Conservation (phyloP, 2,888 invertebrate species). For the Standfussiana lucernea region DNA sequence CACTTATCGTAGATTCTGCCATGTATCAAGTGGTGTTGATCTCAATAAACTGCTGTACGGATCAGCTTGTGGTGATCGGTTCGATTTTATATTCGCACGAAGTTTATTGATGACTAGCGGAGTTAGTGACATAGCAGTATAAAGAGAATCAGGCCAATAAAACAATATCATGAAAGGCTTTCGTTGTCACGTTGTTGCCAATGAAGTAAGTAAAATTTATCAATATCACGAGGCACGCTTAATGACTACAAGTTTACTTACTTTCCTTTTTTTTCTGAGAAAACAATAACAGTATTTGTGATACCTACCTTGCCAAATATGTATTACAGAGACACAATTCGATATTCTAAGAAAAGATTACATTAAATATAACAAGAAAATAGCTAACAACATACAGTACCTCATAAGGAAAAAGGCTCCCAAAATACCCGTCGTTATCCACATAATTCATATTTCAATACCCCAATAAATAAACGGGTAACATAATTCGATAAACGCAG, state of each 20-base stretch:
- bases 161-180: constrained; percentile 21
- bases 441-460: constrained; percentile 57
- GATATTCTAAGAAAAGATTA: neutral
- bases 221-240: neutral
- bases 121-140: constrained; percentile 20
- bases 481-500: constrained; percentile 65
- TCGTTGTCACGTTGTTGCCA: constrained; percentile 23
- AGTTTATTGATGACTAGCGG: constrained; percentile 7
- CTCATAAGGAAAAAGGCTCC: constrained; percentile 25
- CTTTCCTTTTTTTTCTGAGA: neutral
- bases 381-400: neutral
- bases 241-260: constrained; percentile 12
- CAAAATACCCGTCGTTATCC: constrained; percentile 41
- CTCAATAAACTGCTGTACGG: constrained; percentile 44
- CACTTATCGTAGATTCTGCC: constrained; percentile 56
- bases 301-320: constrained; percentile 4
- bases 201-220: constrained; percentile 20
- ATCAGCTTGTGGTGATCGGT: constrained; percentile 35
- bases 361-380: neutral
- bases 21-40: constrained; percentile 58
- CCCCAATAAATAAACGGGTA: constrained; percentile 60
- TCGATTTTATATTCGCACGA: constrained; percentile 15
- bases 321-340: neutral
- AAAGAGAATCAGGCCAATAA: neutral
- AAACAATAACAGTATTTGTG: neutral